phyloP scores from a whole-genome alignment of 2,797 vertebrate species.

The Saxicola maurus region DNA sequence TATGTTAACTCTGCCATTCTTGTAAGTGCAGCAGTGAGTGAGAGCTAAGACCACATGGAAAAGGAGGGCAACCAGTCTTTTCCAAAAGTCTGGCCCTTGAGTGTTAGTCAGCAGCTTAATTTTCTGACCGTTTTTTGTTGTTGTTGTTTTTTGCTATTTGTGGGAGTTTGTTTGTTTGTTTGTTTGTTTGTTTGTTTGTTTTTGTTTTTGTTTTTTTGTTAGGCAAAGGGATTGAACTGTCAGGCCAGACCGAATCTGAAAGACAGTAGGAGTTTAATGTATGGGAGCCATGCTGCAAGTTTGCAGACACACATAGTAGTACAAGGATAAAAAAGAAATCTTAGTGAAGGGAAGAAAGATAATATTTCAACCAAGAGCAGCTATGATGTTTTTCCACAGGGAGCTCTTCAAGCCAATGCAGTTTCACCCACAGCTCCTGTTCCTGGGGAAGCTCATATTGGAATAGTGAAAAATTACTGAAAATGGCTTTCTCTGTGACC shows the following conservation, averaged over 20 bases:
- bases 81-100: neutral
- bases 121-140: neutral
- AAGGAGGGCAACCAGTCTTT: neutral
- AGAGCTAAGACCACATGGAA: neutral
- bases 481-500: neutral
- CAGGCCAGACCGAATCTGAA: neutral
- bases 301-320: neutral
- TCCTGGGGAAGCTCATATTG: neutral
- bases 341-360: neutral
- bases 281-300: neutral
- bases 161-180: neutral
- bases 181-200: neutral
- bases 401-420: neutral
- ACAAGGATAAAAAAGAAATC: neutral
- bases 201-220: neutral
- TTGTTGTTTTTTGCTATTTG: too few relatives aligned
- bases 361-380: neutral
- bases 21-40: accelerated
- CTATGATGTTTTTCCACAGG: neutral
- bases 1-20: neutral
- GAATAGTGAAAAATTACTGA: neutral
- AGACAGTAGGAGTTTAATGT: neutral
- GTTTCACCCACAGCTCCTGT: neutral
- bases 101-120: neutral
- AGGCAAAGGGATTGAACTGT: neutral